A percentile compares a stretch with the other conserved stretches of the same genome.
Evolutionary conservation across 2,888 invertebrate species (phyloP).

Genomic region (Ormyrus rosae): DNA sequence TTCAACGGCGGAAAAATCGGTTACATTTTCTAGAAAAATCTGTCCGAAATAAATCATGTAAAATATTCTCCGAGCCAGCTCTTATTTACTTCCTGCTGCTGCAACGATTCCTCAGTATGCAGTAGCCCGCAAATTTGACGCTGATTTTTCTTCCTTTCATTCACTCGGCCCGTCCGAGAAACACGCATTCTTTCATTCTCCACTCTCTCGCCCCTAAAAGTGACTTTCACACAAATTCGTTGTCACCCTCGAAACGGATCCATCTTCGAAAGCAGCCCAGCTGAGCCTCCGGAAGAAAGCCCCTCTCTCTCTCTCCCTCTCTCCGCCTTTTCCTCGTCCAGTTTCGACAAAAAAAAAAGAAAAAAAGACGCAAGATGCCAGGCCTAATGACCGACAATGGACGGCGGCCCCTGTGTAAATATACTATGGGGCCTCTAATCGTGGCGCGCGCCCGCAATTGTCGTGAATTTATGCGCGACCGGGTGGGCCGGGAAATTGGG

Average conservation of each 20-base stretch:
- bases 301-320: conserved; percentile 8
- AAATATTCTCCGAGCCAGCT: too few species aligned
- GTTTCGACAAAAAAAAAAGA: background rate
- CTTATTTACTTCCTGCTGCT: too few species aligned
- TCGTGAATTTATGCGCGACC: conserved; percentile 53
- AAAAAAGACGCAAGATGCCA: background rate
- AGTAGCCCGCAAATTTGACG: conserved; percentile 25
- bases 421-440: conserved; percentile 40
- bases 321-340: background rate
- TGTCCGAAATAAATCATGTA: too few species aligned
- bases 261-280: conserved; percentile 35
- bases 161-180: background rate
- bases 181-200: background rate
- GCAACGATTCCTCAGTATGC: too few species aligned
- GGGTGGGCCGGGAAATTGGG: conserved; percentile 52
- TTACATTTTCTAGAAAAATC: too few species aligned
- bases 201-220: background rate
- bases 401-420: conserved; percentile 33
- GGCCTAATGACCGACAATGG: conserved; percentile 21
- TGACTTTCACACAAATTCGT: conserved; percentile 43
- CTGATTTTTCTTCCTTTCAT: conserved; percentile 20
- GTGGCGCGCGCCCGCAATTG: conserved; percentile 42
- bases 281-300: conserved; percentile 34
- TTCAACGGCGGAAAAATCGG: too few species aligned
- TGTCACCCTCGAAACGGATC: conserved; percentile 33